A percentile compares a stretch with the other conserved stretches of the same genome.
These are phyloP conservation scores for Dusona sp. DNA, from an alignment of 2,888 invertebrate genomes.

Conservation along the genomic window DNA sequence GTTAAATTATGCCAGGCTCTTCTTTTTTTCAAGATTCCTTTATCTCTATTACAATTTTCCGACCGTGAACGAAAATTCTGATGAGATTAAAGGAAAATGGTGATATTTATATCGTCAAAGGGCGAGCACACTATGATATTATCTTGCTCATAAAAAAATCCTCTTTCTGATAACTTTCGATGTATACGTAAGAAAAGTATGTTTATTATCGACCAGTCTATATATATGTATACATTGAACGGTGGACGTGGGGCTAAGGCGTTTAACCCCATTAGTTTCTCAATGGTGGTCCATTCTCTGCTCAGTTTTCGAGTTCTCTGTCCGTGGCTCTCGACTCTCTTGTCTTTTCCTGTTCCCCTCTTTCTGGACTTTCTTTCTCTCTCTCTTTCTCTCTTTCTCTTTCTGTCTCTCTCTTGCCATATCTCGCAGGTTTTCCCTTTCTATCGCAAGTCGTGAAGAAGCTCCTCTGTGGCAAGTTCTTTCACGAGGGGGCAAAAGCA, in stretches of 20 bases:
- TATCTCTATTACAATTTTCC: not conserved
- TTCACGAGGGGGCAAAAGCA: slow-evolving; percentile 32
- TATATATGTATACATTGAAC: not conserved
- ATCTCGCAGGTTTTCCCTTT: slow-evolving; percentile 40
- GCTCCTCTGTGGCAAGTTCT: slow-evolving; percentile 44
- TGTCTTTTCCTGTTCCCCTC: slow-evolving; percentile 51
- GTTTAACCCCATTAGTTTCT: slow-evolving; percentile 84
- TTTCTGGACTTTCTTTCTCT: slow-evolving; percentile 39
- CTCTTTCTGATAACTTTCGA: slow-evolving; percentile 69
- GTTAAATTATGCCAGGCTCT: not conserved
- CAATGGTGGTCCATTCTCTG: slow-evolving; percentile 76
- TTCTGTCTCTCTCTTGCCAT: slow-evolving; percentile 64
- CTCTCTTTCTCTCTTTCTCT: slow-evolving; percentile 69
- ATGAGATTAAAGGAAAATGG: slow-evolving; percentile 54
- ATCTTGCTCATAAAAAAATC: slow-evolving; percentile 7
- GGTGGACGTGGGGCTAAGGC: slow-evolving; percentile 77
- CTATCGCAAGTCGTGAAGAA: slow-evolving; percentile 23
- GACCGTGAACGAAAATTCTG: not conserved
- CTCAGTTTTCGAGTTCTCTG: slow-evolving; percentile 46
- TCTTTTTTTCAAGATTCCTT: not conserved
- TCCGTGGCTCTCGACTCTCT: slow-evolving; percentile 46
- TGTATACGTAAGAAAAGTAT: not conserved
- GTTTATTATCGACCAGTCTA: not conserved
- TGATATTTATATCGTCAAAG: slow-evolving; percentile 14
- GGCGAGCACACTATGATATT: not conserved